Evolutionary conservation across 1,140 invertebrate species (phyloP).

Genomic region (Sitobion miscanthi): DNA sequence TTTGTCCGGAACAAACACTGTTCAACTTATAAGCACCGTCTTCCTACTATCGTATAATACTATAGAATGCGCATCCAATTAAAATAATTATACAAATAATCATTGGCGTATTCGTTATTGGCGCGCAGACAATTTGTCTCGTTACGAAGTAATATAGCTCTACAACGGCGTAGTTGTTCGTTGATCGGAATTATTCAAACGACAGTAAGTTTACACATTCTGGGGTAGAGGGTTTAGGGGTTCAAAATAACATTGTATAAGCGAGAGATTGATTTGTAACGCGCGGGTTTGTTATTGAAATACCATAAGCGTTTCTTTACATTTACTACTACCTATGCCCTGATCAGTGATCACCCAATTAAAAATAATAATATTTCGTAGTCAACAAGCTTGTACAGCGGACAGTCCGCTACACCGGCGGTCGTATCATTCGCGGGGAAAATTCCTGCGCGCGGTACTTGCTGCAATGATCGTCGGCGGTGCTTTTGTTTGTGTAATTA

Average conservation of each 20-base stretch:
- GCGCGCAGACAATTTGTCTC: no score
- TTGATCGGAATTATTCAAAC: background rate
- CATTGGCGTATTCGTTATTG: no score
- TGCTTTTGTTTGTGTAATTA: conserved; percentile 34
- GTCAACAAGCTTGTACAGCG: background rate
- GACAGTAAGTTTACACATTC: background rate
- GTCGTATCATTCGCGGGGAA: background rate
- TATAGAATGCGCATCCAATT: no score
- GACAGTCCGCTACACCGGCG: background rate
- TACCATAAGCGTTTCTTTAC: background rate
- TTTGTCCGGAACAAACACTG: background rate
- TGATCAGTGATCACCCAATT: background rate
- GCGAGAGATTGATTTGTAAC: background rate
- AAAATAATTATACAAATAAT: no score
- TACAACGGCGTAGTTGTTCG: background rate
- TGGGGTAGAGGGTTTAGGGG: background rate
- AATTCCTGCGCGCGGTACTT: background rate
- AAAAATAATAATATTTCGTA: background rate
- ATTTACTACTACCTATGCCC: background rate
- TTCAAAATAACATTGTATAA: background rate
- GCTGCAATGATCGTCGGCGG: background rate
- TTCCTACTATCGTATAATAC: no score
- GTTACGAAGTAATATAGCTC: no score
- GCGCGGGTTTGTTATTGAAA: background rate
- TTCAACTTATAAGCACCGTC: no score